Base-by-base conservation (phyloP, 2,113 vertebrate species). In the Leuciscus idus region DNA sequence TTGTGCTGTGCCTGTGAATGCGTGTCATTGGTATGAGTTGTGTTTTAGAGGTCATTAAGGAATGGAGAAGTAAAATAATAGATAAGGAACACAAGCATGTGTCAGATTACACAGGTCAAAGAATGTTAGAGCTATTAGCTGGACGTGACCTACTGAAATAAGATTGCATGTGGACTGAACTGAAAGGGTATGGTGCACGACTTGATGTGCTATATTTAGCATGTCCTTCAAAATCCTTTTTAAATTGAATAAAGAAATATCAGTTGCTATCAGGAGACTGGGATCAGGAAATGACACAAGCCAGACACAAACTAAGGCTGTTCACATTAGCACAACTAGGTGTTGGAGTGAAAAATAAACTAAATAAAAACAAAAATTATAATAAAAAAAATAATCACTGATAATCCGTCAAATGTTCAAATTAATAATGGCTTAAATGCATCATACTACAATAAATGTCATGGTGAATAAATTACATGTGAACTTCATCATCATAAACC, bases 71-170 rank as follows among this genome's bases (percentile, higher is more conserved):
- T 72, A 23, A 43, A 43, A 5, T 36, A 61, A 36, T 4, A 59
- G 30, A 79, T 28, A 19, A 2, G 17, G 23, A 57, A 78, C n/a
- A 50, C n/a, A 50, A 52, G 73, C 2, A 2, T 17, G 48, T 11
- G 70, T n/a, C 50, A n/a, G 77, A 62, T 80, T 61, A 36, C 77
- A 61, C 4, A 11, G 77, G 52, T 80, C 77, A 59, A 26, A 43
- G 50, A 7, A 1, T 8, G 77, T 43, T 57, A 57, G 3, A 5
- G 77, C 77, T 26, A n/a, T 80, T 59, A 61, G 77, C 55, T 80
- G 50, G 13, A 28, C 48, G 7, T 77, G 74, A 77, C 26, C 74
- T 52, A 52, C 46, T 76, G 74, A 77, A 55, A 55, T 19, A 10
- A 77, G n/a, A 6, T 8, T 6, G 28, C 4, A 36, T n/a, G 55